Evolutionary conservation across 1,140 invertebrate species (phyloP).

Genomic region (Eurytemora carolleeae): DNA sequence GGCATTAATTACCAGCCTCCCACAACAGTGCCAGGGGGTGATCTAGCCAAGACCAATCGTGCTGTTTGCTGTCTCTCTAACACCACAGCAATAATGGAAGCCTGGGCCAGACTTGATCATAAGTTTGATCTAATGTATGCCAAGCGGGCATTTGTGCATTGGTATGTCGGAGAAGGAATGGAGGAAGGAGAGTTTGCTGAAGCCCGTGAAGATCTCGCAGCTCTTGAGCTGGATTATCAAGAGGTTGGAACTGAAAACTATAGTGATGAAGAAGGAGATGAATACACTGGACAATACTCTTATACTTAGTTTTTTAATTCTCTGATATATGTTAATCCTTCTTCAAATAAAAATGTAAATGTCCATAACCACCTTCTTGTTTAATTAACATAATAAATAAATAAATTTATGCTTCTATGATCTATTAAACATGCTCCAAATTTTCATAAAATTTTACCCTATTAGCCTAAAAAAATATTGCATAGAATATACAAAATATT

Average conservation of each 20-base stretch:
- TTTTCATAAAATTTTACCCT: too few species aligned
- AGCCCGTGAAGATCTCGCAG: conserved; percentile 45
- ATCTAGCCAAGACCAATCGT: conserved; percentile 29
- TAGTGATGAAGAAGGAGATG: conserved; percentile 17
- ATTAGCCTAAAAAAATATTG: too few species aligned
- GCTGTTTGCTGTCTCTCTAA: conserved; percentile 30
- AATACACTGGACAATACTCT: conserved; percentile 13
- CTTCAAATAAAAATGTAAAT: too few species aligned
- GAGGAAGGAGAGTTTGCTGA: conserved; percentile 65
- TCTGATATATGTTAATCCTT: too few species aligned
- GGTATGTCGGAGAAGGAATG: conserved; percentile 43
- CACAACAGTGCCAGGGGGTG: conserved; percentile 33
- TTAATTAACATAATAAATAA: too few species aligned
- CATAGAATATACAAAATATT: too few species aligned
- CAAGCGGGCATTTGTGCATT: conserved; percentile 28
- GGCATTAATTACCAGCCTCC: too few species aligned
- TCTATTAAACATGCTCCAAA: too few species aligned
- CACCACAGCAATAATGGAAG: conserved; percentile 32
- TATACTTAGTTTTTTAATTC: too few species aligned
- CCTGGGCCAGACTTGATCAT: conserved; percentile 25
- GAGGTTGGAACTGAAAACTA: neutral
- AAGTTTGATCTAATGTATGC: conserved; percentile 32
- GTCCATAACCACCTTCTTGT: too few species aligned
- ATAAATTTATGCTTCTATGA: too few species aligned
- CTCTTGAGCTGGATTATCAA: conserved; percentile 1